A percentile compares a stretch with the other conserved stretches of the same genome.
phyloP scores from a whole-genome alignment of 2,797 vertebrate species.

The Uromys caudimaculatus region DNA sequence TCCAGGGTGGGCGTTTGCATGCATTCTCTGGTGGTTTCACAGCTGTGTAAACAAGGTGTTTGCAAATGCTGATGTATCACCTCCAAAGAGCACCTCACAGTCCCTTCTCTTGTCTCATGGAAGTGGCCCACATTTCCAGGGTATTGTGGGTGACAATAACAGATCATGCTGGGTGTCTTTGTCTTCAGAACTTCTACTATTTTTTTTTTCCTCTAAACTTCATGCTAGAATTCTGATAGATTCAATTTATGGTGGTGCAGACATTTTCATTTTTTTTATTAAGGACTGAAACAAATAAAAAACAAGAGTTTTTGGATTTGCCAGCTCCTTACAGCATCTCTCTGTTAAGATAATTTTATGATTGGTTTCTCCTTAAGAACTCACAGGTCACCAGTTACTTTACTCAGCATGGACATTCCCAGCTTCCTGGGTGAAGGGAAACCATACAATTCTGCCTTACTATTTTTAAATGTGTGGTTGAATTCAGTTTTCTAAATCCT shows the following conservation, averaged over 20 bases:
- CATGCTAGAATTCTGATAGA: neutral
- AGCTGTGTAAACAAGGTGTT: neutral
- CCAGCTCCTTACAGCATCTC: neutral
- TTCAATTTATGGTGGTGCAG: neutral
- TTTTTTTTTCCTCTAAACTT: neutral
- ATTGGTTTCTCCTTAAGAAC: neutral
- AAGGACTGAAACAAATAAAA: neutral
- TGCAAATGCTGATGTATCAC: neutral
- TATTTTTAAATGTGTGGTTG: neutral
- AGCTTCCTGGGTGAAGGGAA: neutral
- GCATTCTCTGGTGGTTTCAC: neutral
- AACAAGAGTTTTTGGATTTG: neutral
- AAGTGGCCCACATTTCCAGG: neutral
- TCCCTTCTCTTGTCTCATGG: neutral
- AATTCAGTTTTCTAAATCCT: neutral
- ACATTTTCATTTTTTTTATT: conserved; percentile 2
- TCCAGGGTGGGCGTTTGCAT: neutral
- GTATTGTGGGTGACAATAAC: too few species aligned
- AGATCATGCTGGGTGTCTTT: neutral
- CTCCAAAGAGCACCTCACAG: too few species aligned
- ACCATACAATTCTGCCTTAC: neutral
- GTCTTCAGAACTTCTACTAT: neutral
- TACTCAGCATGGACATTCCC: neutral
- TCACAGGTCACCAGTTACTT: neutral
- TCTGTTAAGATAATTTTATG: neutral